Evolutionary conservation across 1,140 invertebrate species (phyloP), one percentile per base, ranked within the genome.

Genomic region (Mylabris phalerata): DNA sequence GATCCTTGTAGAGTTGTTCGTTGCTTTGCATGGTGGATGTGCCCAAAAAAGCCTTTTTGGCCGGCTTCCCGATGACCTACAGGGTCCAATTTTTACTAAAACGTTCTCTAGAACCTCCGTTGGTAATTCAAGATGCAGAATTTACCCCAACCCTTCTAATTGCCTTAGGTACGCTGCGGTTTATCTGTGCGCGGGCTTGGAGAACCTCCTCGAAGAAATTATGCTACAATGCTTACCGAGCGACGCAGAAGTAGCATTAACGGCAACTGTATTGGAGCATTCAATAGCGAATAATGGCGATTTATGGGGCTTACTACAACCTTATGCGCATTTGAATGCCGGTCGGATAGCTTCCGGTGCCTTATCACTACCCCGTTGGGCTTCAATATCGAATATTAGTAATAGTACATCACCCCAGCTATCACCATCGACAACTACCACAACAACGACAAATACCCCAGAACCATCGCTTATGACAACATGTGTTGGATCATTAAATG

Each of bases 151-250:
- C 19, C 19, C 19, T 19, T 19, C 1, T 19, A 19, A 19, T 55
- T 49, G 4, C 7, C 9, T 11, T 64, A 85, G 83, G 69, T 89
- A 92, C 69, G 89, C 91, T 10, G 91, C 92, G 0, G 87, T 95
- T 50, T 93, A 93, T 74, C 73, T 95, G 0, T 89, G 91, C 57
- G 92, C 92, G 10, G 91, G 89, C 3, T 83, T 94, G 62, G 92
- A 95, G 73, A 93, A 93, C 67, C 77, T 95, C 0, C 75, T 95
- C 13, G 92, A 95, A 72, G 92, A 95, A 73, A 87, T 91, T 50
- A 74, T 90, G 41, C 69, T 89, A 45, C 85, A 91, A 67, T 89
- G 89, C 63, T 70, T 91, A 61, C 83, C 85, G 13, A 77, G 75
- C 32, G 84, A 89, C 41, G 77, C 80, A 2, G 80, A 84, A 49